phyloP scores from a whole-genome alignment of 92 coral and sea anemone species.

The Nematostella vectensis region DNA sequence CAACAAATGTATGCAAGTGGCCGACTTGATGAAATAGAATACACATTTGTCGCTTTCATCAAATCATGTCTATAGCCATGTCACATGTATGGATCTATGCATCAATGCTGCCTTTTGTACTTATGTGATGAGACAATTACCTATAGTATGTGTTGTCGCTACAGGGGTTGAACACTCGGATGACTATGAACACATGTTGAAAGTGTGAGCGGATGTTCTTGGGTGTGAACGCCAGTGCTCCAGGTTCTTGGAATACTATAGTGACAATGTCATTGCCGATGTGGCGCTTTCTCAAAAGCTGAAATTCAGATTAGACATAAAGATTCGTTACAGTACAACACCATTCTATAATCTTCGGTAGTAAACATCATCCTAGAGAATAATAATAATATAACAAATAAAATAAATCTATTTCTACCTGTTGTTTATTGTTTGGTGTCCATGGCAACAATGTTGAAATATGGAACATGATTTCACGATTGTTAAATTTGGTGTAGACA shows the following conservation, averaged over 20 bases:
- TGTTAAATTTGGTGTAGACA: slow-evolving; percentile 77
- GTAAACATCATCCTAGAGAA: no score
- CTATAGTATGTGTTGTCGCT: slow-evolving; percentile 81
- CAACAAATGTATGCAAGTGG: no score
- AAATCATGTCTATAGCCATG: no score
- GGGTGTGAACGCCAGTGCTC: slow-evolving; percentile 90
- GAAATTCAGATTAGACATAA: slow-evolving; percentile 16
- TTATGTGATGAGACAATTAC: no score
- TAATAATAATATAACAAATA: no score
- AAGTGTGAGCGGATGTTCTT: slow-evolving; percentile 97
- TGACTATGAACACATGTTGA: slow-evolving; percentile 94
- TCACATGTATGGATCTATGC: no score
- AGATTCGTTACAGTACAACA: no score
- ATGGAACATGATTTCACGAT: slow-evolving; percentile 97
- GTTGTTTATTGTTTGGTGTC: slow-evolving; percentile 95
- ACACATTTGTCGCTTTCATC: no score
- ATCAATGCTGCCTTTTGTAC: no score
- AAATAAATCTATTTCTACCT: no score
- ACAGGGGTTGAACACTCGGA: slow-evolving; percentile 89
- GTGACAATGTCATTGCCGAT: slow-evolving; percentile 99
- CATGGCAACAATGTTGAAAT: slow-evolving; percentile 93
- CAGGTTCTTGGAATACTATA: slow-evolving; percentile 99
- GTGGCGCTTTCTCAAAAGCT: slow-evolving; percentile 93
- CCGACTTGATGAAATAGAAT: no score
- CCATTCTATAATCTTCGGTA: no score